Conservation (phyloP, 2,888 invertebrate genomes). For the Lepidocyrtinus sp. region DNA sequence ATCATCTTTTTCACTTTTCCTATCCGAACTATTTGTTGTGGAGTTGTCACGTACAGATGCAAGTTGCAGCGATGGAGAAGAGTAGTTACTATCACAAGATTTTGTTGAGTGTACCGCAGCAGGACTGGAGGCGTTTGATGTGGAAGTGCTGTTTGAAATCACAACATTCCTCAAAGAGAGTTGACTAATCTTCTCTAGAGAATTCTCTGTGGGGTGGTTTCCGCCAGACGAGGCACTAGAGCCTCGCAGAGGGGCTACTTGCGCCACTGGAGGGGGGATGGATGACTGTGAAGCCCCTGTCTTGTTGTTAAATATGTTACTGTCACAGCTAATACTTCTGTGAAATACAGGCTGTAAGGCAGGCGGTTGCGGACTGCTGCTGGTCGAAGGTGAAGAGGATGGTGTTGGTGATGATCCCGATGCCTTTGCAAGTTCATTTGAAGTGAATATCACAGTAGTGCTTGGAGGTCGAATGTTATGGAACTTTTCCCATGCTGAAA, state of each 20-base stretch:
- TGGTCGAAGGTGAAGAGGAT: slow-evolving; percentile 29
- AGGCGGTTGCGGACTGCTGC: slow-evolving; percentile 53
- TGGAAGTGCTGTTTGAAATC: slow-evolving; percentile 8
- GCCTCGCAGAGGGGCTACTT: slow-evolving; percentile 68
- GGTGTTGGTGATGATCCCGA: slow-evolving; percentile 28
- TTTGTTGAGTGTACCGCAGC: slow-evolving; percentile 2
- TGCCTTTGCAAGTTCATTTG: slow-evolving; percentile 70
- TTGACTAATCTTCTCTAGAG: slow-evolving; percentile 43
- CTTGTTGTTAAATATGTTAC: slow-evolving; percentile 69
- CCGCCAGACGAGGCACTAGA: slow-evolving; percentile 8
- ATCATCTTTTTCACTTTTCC: slow-evolving; percentile 53
- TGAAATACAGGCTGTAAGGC: slow-evolving; percentile 61
- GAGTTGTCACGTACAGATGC: slow-evolving; percentile 19
- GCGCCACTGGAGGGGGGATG: slow-evolving; percentile 67
- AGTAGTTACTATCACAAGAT: slow-evolving; percentile 32
- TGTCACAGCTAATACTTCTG: slow-evolving; percentile 67
- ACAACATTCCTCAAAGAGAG: slow-evolving; percentile 30
- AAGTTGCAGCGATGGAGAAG: neutral
- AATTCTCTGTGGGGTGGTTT: neutral
- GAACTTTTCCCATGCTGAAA: slow-evolving; percentile 71
- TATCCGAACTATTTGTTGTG: slow-evolving; percentile 26
- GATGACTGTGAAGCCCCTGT: slow-evolving; percentile 68
- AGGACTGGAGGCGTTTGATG: slow-evolving; percentile 4
- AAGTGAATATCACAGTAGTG: slow-evolving; percentile 72
- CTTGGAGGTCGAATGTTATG: slow-evolving; percentile 72